phyloP scores from a whole-genome alignment of 2,797 vertebrate species.

The Bucorvus abyssinicus region DNA sequence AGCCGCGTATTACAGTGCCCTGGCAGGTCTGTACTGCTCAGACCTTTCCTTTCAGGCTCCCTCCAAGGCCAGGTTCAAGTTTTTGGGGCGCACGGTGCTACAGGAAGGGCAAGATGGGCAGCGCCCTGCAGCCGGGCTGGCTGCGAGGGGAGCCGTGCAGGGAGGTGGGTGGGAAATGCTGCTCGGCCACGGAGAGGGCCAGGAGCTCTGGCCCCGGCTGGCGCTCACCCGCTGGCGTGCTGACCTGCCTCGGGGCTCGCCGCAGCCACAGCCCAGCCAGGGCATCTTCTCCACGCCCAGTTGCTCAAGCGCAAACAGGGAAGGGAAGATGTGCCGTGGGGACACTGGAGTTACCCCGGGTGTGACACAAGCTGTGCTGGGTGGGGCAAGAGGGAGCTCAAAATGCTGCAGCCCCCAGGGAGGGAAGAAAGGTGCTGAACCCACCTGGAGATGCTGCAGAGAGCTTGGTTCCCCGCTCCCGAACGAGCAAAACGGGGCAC shows the following conservation, averaged over 20 bases:
- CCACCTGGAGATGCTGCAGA: fast-evolving
- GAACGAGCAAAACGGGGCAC: neutral
- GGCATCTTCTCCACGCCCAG: neutral
- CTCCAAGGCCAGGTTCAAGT: neutral
- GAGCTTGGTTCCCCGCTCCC: neutral
- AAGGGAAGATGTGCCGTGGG: neutral
- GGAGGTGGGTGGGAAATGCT: neutral
- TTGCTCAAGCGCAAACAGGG: neutral
- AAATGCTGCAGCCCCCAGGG: fast-evolving
- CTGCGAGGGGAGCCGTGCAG: neutral
- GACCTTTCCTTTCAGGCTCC: neutral
- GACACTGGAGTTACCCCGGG: neutral
- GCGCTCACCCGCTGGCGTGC: neutral
- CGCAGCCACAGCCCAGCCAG: neutral
- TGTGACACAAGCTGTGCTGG: neutral
- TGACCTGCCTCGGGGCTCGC: neutral
- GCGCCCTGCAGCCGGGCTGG: fast-evolving
- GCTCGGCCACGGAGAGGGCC: fast-evolving
- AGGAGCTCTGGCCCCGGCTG: neutral
- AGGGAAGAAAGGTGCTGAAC: neutral
- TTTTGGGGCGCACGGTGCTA: neutral
- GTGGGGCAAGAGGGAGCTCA: neutral
- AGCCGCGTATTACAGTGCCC: fast-evolving
- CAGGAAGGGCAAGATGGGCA: neutral
- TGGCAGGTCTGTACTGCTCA: neutral